Conservation (phyloP, 1,140 invertebrate species). For the Zaprionus tsacasi region DNA sequence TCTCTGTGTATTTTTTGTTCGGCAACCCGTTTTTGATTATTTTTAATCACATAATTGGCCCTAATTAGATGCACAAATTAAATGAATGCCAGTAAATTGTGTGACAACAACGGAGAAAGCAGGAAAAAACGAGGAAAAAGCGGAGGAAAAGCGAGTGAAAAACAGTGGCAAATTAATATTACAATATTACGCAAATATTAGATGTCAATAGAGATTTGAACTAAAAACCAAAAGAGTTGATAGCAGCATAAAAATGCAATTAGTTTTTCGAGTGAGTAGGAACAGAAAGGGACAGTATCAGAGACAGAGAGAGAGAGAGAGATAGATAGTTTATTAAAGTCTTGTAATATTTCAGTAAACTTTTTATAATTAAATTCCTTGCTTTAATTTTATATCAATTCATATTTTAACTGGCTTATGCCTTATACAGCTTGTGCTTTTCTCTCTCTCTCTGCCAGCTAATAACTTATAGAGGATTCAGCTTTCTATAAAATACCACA, state of each 20-base stretch:
- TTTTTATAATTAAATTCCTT: no score
- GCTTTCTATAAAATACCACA: neutral
- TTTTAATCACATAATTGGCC: slow-evolving; percentile 74
- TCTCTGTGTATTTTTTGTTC: neutral
- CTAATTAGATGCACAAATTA: slow-evolving; percentile 73
- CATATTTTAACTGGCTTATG: neutral
- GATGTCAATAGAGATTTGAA: slow-evolving; percentile 16
- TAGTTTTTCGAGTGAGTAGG: neutral
- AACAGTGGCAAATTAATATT: neutral
- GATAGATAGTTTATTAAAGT: neutral
- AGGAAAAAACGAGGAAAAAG: neutral
- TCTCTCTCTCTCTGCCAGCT: neutral
- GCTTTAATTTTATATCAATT: no score
- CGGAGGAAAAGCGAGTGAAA: neutral
- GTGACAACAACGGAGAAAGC: neutral
- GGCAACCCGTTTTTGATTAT: slow-evolving; percentile 25
- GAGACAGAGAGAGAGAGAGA: neutral
- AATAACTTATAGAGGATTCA: neutral
- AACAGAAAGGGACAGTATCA: neutral
- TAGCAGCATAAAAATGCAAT: neutral
- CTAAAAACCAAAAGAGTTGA: neutral
- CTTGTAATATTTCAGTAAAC: neutral
- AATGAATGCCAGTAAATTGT: slow-evolving; percentile 43
- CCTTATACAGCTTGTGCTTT: no score
- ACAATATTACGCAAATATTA: slow-evolving; percentile 7